These are phyloP conservation scores for Anthrax anthrax DNA, from an alignment of 2,888 invertebrate species.

Conservation along the genomic window DNA sequence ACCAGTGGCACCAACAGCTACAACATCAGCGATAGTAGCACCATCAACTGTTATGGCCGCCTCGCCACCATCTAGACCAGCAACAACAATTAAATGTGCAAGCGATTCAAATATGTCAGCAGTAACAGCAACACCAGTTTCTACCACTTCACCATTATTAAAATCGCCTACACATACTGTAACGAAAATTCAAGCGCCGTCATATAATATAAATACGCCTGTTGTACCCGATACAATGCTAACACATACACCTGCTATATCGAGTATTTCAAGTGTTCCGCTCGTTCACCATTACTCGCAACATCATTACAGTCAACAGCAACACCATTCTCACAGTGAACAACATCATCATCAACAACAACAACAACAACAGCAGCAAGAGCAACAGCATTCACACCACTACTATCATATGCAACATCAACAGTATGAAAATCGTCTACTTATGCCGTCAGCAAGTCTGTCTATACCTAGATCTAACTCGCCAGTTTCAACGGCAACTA, in stretches of 20 bases:
- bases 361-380: slow-evolving; percentile 18
- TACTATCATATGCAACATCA: slow-evolving; percentile 2
- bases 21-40: slow-evolving; percentile 14
- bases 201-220: slow-evolving; percentile 1
- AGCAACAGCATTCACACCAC: neutral
- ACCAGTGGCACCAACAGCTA: slow-evolving; percentile 21
- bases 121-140: neutral
- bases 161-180: neutral
- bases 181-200: slow-evolving; percentile 2
- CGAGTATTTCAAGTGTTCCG: neutral
- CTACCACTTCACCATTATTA: neutral
- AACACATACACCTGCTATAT: slow-evolving; percentile 13
- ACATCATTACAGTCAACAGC: slow-evolving; percentile 10
- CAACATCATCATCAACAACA: slow-evolving; percentile 17
- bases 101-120: neutral
- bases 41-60: slow-evolving; percentile 5
- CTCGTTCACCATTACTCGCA: slow-evolving; percentile 12
- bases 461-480: slow-evolving; percentile 12
- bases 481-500: slow-evolving; percentile 11
- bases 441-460: slow-evolving; percentile 23
- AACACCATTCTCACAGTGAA: slow-evolving; percentile 11
- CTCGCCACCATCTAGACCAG: slow-evolving; percentile 9
- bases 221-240: neutral
- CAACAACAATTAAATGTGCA: slow-evolving; percentile 1
- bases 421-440: slow-evolving; percentile 12